phyloP scores from a whole-genome alignment of 1,140 invertebrate genomes.

The Solenopsis invicta region DNA sequence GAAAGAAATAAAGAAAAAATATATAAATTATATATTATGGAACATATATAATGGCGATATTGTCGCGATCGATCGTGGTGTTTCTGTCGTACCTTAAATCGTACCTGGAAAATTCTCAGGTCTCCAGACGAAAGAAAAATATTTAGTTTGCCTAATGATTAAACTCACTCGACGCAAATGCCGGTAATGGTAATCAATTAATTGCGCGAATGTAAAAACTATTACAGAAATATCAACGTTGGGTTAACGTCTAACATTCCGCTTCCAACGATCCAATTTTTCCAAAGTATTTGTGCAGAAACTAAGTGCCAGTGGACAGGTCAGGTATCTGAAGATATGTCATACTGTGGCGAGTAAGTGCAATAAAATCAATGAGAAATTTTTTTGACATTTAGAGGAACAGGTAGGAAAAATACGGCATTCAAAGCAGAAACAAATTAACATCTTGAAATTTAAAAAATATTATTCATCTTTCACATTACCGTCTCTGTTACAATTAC shows the following conservation, averaged over 20 bases:
- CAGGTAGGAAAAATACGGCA: background rate
- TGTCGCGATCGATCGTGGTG: constrained; percentile 55
- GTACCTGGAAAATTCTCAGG: constrained; percentile 4
- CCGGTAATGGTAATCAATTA: constrained; percentile 13
- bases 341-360: background rate
- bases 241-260: background rate
- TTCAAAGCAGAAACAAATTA: background rate
- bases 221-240: constrained; percentile 46
- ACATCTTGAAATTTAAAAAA: background rate
- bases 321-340: background rate
- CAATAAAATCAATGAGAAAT: background rate
- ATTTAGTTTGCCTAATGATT: constrained; percentile 64
- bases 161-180: constrained; percentile 27
- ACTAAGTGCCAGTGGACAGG: background rate
- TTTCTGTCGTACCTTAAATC: constrained; percentile 39
- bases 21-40: background rate
- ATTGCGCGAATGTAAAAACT: constrained; percentile 35
- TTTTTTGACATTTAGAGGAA: background rate
- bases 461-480: background rate
- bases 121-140: constrained; percentile 61
- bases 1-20: background rate
- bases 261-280: background rate
- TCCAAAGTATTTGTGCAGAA: background rate
- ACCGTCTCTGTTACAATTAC: background rate
- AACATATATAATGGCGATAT: background rate